A percentile compares a stretch with the other conserved stretches of the same genome.
Evolutionary conservation across 1,140 invertebrate species (phyloP).

Genomic region (Rhopalosiphum maidis): DNA sequence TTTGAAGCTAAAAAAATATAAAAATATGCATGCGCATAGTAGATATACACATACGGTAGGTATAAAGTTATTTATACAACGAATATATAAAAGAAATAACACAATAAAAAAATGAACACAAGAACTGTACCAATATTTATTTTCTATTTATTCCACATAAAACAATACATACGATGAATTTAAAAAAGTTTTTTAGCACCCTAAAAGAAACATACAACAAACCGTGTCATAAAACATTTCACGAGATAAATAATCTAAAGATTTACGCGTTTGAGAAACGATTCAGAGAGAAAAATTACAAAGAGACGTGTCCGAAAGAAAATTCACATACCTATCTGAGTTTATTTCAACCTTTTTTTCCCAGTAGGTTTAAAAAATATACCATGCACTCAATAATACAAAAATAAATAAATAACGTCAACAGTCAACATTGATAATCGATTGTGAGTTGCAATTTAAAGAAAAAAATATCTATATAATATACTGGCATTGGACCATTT

Average conservation of each 20-base stretch:
- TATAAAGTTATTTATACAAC: not conserved
- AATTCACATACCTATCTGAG: not conserved
- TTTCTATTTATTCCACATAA: not conserved
- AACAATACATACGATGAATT: not conserved
- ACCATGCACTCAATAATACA: not conserved
- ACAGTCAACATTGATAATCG: not conserved
- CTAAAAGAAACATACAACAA: not conserved
- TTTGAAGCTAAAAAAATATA: not conserved
- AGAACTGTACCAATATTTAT: not conserved
- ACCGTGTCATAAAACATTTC: not conserved
- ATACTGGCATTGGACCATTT: not conserved
- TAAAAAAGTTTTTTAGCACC: not conserved
- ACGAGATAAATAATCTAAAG: slow-evolving; percentile 22
- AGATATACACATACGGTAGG: not conserved
- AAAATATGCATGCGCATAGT: not conserved
- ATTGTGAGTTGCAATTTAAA: not conserved
- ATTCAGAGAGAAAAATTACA: not conserved
- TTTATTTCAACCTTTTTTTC: not conserved
- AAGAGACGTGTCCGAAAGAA: not conserved
- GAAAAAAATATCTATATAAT: not conserved
- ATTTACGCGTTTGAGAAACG: not conserved
- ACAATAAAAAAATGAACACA: not conserved
- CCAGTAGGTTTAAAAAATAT: not conserved
- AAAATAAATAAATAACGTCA: not conserved
- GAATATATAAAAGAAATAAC: not conserved